A percentile compares a stretch with the other conserved stretches of the same genome.
Conservation (phyloP, 2,888 invertebrate genomes). For the Tanypteryx hageni region DNA sequence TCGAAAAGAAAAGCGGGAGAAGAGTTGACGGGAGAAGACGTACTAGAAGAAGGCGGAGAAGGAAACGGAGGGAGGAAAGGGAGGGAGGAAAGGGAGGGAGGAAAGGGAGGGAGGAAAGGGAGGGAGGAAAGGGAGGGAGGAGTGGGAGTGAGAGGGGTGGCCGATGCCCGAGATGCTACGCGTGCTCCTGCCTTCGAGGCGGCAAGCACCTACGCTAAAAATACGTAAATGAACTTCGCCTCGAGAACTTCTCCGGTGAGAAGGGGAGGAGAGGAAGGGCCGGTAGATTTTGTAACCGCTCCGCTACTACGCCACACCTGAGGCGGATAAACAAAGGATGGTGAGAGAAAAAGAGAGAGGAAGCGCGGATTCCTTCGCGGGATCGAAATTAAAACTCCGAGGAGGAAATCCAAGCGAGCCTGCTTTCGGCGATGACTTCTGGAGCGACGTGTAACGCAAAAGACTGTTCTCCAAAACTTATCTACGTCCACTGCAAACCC, state of each 20-base stretch:
- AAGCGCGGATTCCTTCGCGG: neutral
- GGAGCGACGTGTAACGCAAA: neutral
- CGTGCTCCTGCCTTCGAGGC: neutral
- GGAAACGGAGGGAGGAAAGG: neutral
- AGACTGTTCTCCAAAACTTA: neutral
- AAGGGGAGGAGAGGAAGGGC: neutral
- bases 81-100: too few relatives aligned
- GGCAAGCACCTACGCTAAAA: neutral
- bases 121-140: too few relatives aligned
- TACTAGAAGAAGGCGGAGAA: neutral
- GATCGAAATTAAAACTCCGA: neutral
- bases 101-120: neutral
- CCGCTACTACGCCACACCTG: constrained; percentile 23
- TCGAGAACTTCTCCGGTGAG: neutral
- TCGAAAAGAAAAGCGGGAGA: neutral
- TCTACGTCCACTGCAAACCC: neutral
- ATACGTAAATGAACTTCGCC: neutral
- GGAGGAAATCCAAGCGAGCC: neutral
- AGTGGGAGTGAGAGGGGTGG: neutral
- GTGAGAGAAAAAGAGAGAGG: neutral
- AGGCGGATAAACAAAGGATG: constrained; percentile 15
- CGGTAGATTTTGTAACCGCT: constrained; percentile 25
- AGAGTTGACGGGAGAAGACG: neutral
- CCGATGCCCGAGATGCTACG: neutral
- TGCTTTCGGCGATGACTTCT: neutral